Evolutionary conservation across 2,888 invertebrate genomes (phyloP).

Genomic region (Hyles lineata): DNA sequence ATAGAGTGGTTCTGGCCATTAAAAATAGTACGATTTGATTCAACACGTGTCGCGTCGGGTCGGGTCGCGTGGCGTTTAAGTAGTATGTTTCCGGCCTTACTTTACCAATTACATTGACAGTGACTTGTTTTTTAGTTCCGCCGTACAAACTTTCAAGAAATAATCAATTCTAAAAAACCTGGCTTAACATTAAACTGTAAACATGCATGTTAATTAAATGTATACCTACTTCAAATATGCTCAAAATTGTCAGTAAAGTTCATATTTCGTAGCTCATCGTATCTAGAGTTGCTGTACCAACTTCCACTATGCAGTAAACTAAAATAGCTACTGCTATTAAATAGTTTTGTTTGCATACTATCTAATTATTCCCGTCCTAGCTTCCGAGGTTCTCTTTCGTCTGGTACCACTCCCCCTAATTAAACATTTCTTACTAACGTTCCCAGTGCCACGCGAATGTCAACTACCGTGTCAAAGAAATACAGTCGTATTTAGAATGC

Average conservation of each 20-base stretch:
- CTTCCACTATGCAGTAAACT: conserved; percentile 28
- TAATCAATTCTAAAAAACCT: too few relatives aligned
- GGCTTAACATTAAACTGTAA: neutral
- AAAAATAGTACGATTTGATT: too few relatives aligned
- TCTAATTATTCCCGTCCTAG: conserved; percentile 56
- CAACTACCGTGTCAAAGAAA: neutral
- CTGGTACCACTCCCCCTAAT: conserved; percentile 71
- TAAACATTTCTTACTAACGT: conserved; percentile 64
- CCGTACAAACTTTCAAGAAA: too few relatives aligned
- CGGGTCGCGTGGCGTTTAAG: too few relatives aligned
- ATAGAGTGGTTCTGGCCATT: too few relatives aligned
- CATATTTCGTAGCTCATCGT: neutral
- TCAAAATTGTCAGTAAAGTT: neutral
- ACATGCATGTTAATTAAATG: neutral
- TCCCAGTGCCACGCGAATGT: conserved; percentile 35
- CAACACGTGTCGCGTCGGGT: too few relatives aligned
- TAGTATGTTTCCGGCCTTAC: too few relatives aligned
- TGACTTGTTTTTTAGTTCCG: too few relatives aligned
- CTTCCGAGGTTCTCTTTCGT: conserved; percentile 56
- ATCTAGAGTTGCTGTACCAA: neutral
- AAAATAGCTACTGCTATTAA: conserved; percentile 40
- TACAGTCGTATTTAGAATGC: neutral
- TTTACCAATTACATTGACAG: too few relatives aligned
- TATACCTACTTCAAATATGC: too few relatives aligned
- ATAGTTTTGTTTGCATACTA: conserved; percentile 55